Conservation (phyloP, 2,113 vertebrate genomes). For the Lucifuga dentata region DNA sequence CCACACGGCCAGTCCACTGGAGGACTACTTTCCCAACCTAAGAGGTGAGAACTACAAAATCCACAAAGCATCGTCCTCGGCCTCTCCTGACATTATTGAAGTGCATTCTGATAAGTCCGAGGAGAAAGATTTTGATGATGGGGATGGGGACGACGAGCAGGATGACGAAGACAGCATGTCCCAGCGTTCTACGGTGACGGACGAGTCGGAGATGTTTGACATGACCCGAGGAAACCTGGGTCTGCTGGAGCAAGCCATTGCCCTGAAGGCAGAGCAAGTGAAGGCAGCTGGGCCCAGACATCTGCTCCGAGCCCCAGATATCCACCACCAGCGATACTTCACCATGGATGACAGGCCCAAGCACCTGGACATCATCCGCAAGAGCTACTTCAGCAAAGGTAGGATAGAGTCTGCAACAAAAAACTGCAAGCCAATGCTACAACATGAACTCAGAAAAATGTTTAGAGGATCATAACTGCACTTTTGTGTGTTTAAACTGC, state of each 20-base stretch:
- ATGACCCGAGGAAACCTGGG: conserved; percentile 96
- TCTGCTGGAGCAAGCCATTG: conserved; percentile 96
- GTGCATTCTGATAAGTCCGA: conserved; percentile 89
- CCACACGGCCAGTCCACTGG: conserved; percentile 73
- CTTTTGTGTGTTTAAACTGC: too few relatives aligned
- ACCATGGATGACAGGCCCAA: conserved; percentile 89
- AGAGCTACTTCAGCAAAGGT: conserved; percentile 94
- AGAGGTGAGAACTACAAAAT: conserved; percentile 59
- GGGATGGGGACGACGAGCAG: conserved; percentile 83
- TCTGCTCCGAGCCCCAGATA: conserved; percentile 82
- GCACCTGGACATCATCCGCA: conserved; percentile 89
- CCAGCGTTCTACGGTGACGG: conserved; percentile 88
- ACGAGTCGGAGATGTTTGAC: conserved; percentile 96
- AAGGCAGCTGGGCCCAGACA: conserved; percentile 84
- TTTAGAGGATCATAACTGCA: too few relatives aligned
- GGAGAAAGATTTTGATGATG: conserved; percentile 85
- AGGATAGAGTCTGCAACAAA: conserved; percentile 18
- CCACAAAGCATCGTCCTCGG: conserved; percentile 73
- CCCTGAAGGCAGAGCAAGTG: conserved; percentile 95
- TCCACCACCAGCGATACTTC: conserved; percentile 87
- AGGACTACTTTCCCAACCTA: conserved; percentile 66
- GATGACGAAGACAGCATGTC: conserved; percentile 89
- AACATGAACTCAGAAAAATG: background rate
- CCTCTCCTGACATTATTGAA: conserved; percentile 87
- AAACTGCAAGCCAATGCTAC: background rate